A percentile compares a stretch with the other conserved stretches of the same genome.
These are phyloP conservation scores for Rhabdomys pumilio DNA, from an alignment of 2,797 vertebrate genomes.

Conservation along the genomic window DNA sequence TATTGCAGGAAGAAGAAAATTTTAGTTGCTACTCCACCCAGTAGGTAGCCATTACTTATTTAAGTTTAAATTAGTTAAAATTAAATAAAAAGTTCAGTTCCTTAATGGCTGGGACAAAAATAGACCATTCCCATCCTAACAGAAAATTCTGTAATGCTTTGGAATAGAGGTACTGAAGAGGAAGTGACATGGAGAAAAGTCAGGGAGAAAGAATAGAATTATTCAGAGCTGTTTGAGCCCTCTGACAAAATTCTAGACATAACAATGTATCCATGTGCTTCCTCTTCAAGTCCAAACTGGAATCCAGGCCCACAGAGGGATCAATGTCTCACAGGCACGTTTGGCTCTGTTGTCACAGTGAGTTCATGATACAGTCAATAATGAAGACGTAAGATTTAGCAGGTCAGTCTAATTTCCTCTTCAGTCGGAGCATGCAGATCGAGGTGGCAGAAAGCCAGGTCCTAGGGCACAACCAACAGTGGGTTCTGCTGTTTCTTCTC, in stretches of 20 bases:
- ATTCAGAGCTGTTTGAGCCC: conserved; percentile 49
- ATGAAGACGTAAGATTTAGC: conserved; percentile 80
- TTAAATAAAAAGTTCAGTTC: conserved; percentile 20
- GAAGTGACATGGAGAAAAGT: neutral
- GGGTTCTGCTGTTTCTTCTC: conserved; percentile 68
- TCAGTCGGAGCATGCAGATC: conserved; percentile 70
- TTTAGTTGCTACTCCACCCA: neutral
- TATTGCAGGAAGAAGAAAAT: neutral
- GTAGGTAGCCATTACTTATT: neutral
- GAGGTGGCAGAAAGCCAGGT: conserved; percentile 64
- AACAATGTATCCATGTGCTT: conserved; percentile 67
- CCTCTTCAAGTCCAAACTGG: conserved; percentile 71
- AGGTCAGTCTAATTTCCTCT: conserved; percentile 77
- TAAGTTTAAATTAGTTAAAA: conserved; percentile 33
- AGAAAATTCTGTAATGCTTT: neutral
- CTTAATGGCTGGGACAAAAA: neutral
- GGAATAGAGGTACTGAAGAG: neutral
- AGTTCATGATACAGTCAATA: conserved; percentile 83
- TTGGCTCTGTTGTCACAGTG: conserved; percentile 77
- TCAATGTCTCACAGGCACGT: conserved; percentile 73
- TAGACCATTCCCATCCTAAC: neutral
- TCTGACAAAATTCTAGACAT: conserved; percentile 70
- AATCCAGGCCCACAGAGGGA: conserved; percentile 68
- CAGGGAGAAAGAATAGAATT: conserved; percentile 8
- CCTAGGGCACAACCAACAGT: conserved; percentile 29